Evolutionary conservation across 2,888 invertebrate genomes (phyloP), one percentile per base, ranked within the genome.

Genomic region (Andrena bucephala): DNA sequence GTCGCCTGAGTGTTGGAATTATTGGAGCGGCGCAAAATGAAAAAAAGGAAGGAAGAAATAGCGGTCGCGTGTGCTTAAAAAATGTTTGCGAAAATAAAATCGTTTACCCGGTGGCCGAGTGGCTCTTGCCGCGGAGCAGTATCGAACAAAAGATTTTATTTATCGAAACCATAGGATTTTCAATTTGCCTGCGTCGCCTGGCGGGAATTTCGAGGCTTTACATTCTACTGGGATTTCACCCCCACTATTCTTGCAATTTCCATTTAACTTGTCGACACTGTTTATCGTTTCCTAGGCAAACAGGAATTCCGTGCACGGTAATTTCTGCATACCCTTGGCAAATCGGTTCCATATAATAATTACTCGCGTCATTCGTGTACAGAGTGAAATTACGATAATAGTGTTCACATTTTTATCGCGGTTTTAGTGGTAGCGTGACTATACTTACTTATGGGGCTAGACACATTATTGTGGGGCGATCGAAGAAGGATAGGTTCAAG

Each of bases 81-180:
- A 69, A 50, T 50, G 63, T 31, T 57, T 13, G 63, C n/a, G 5
- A 60, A 73, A 77, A 71, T 67, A 67, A 67, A 71, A 78, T 80
- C 59, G 70, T 71, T 79, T 76, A 68, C 27, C 48, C 42, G 33
- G n/a, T 1, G 31, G 16, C 16, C n/a, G 50, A 36, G 13, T n/a
- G 36, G 29, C 42, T 57, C 42, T 59, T 16, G 27, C 13, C 63
- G 31, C 50, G 62, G n/a, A 62, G 67, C 60, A 48, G 60, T 48
- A 62, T 20, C 33, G 67, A 29, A 36, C 62, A 29, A 78, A 78
- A 72, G 80, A 81, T 81, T 81, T 81, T 81, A 67, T 81, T 81
- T 68, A 36, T 81, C 67, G 71, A 79, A 72, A 67, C 71, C 29
- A n/a, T 79, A 24, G 70, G 60, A 62, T 80, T 78, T 71, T 20